Evolutionary conservation across 2,797 vertebrate genomes (phyloP).

Genomic region (Phrynocephalus vlangalii): DNA sequence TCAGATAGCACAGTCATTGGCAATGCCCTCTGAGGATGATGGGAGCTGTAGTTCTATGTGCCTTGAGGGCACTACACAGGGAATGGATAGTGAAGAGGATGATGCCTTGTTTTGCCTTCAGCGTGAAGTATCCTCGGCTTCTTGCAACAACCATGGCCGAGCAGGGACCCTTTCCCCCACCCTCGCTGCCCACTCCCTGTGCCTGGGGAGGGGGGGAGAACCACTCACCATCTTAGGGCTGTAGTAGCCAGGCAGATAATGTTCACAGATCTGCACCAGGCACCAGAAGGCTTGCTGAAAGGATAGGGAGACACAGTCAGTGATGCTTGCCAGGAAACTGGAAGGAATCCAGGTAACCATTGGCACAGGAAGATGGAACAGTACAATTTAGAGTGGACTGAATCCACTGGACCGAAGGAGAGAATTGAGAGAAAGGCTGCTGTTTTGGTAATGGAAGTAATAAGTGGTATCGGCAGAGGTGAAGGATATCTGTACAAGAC

Average conservation of each 20-base stretch:
- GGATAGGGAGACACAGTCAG: background rate
- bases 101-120: background rate
- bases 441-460: background rate
- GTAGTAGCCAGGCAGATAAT: slow-evolving; percentile 91
- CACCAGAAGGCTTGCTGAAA: slow-evolving; percentile 92
- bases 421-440: background rate
- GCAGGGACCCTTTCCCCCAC: background rate
- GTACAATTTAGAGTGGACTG: background rate
- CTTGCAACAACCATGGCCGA: background rate
- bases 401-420: background rate
- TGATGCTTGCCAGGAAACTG: background rate
- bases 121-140: background rate
- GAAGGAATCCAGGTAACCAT: background rate
- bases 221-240: slow-evolving; percentile 87
- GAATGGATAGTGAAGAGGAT: background rate
- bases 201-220: background rate
- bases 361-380: background rate
- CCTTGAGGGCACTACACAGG: background rate
- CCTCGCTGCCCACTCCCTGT: background rate
- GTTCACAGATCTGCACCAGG: slow-evolving; percentile 90
- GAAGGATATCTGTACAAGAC: slow-evolving; percentile 26
- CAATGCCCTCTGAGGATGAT: background rate
- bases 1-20: background rate
- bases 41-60: background rate
- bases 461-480: background rate